Evolutionary conservation across 1,140 invertebrate genomes (phyloP), one percentile per base, ranked within the genome.

Genomic region (Drosophila virilis): DNA sequence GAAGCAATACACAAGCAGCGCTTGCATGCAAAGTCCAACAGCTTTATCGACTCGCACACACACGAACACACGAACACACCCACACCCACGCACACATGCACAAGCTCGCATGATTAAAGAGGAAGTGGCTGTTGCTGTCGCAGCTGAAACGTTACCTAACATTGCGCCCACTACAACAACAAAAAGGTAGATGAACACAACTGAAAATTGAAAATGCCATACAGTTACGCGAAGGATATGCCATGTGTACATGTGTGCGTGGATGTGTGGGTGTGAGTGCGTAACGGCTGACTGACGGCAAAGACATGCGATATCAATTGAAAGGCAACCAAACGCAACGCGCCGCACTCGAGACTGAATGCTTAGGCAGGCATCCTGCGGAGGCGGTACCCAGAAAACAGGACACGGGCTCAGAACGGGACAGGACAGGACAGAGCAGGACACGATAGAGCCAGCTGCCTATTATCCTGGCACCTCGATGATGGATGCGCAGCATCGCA

Each of bases 161-260:
- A 61, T 57, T 62, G 62, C 35, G 65, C 50, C 61, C 58, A 66
- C 38, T 46, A 13, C 38, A 8, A 9, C 35, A 50, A 45, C 43
- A 60, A 60, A 79, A 64, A 73, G 37, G 48, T 59, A 43, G 35
- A 37, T 22, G 46, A 69, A 67, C 65, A 65, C 45, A 69, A 66
- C 43, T 61, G 73, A 74, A 80, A 83, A 82, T 88, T 80, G 78
- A 85, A 85, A 85, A 78, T 76, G 72, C 78, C 80, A 83, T 75
- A 80, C 68, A 79, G 77, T 64, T 74, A 38, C 54, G 74, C 38
- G 43, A 13, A 45, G 62, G 75, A 69, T 70, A 70, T 61, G 45
- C 13, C 10, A 40, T 37, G 28, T 59, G 66, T 28, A 28, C 22
- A 28, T 5, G 22, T 73, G 61, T 64, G 58, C 72, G 28, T 13